phyloP scores from a whole-genome alignment of 2,888 invertebrate species.

The Folsomia manolachei region DNA sequence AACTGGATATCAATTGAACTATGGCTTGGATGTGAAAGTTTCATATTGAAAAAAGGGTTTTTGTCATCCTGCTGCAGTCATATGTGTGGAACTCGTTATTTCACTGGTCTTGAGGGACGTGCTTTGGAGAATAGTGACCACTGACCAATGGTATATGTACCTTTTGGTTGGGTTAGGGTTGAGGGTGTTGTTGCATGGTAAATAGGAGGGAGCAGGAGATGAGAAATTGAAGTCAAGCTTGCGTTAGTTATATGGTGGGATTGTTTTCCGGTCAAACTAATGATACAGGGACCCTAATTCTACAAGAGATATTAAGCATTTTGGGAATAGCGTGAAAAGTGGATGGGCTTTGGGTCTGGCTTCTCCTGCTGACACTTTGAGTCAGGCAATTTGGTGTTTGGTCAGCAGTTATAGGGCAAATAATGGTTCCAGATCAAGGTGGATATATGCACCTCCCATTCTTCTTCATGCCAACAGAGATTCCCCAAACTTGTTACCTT shows the following conservation, averaged over 20 bases:
- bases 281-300: constrained; percentile 30
- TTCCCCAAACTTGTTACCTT: constrained; percentile 46
- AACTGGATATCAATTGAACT: constrained; percentile 12
- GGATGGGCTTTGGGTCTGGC: constrained; percentile 42
- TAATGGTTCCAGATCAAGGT: constrained; percentile 49
- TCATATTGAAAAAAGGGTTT: background rate
- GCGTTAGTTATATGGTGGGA: constrained; percentile 6
- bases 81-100: constrained; percentile 4
- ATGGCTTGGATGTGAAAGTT: background rate
- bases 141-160: background rate
- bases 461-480: constrained; percentile 48
- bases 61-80: constrained; percentile 7
- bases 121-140: background rate
- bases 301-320: constrained; percentile 50
- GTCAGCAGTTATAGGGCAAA: constrained; percentile 42
- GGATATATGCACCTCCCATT: constrained; percentile 42
- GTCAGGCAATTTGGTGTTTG: constrained; percentile 35
- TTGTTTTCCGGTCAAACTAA: background rate
- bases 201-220: constrained; percentile 11
- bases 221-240: constrained; percentile 8
- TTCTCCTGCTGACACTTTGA: constrained; percentile 33
- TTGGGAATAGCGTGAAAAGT: constrained; percentile 50
- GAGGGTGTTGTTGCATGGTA: constrained; percentile 3
- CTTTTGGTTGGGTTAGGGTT: background rate
- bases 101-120: constrained; percentile 1